Evolutionary conservation across 1,140 invertebrate species (phyloP), one percentile per base, ranked within the genome.

Genomic region (Tribolium castaneum): DNA sequence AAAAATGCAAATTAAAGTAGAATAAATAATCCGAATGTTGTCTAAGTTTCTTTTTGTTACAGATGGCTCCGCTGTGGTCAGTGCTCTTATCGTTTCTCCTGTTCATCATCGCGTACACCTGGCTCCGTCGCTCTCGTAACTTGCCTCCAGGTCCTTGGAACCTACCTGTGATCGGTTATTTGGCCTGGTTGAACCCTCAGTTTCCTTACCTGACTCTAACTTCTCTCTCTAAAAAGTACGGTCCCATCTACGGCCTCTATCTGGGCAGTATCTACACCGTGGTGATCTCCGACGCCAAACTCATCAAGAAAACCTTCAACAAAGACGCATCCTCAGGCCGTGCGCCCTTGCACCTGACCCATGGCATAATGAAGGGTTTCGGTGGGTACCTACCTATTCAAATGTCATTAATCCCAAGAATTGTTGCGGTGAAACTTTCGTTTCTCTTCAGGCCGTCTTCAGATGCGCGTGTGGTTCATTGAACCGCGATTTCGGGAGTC

Each of bases 361-460:
- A 96, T 84, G 95, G 94, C 39, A 93, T 97, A 7, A 95, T 96
- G 92, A 87, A 94, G 76, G 95, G 96, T 80, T 92, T 94, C 84
- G 95, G 95, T 96, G 87, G 91, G 86, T 86, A 16, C 7, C n/a
- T 19, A 4, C 25, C 7, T n/a, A 10, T 66, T n/a, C 50, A 54
- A 35, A 50, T 73, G 75, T 79, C 51, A 56, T 72, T 76, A 76
- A 71, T 79, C 39, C 78, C 25, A 52, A 54, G 25, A 30, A 79
- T 79, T 76, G 70, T 79, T 79, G 72, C 74, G 78, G 78, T 79
- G 78, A 79, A 79, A 79, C 75, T 76, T 76, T 52, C 30, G 39
- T 66, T 66, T 66, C 59, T 77, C 72, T 75, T 79, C 51, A 59
- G 77, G 13, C 59, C 73, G 72, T 79, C 73, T 56, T 75, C 52